A percentile compares a stretch with the other conserved stretches of the same genome.
phyloP scores from a whole-genome alignment of 2,888 invertebrate genomes.

The Acholoe squamosa region DNA sequence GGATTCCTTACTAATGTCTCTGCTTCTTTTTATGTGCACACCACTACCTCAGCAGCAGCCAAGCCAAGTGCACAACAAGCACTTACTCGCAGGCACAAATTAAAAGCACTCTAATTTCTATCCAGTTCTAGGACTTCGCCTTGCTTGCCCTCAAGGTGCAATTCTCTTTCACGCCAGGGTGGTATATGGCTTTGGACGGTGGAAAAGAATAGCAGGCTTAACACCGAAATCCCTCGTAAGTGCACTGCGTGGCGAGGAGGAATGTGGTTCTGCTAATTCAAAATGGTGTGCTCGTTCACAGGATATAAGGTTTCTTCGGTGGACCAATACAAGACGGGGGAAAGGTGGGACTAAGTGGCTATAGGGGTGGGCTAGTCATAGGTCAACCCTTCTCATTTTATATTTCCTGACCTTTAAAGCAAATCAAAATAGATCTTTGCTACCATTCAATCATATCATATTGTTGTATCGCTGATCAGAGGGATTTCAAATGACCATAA shows the following conservation, averaged over 20 bases:
- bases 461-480: no score
- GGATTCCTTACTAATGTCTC: slow-evolving; percentile 14
- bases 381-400: no score
- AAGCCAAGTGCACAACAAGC: not conserved
- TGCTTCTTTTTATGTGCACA: not conserved
- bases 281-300: no score
- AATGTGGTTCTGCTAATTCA: not conserved
- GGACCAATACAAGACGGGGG: no score
- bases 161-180: not conserved
- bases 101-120: slow-evolving; percentile 27
- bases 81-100: slow-evolving; percentile 22
- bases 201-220: not conserved
- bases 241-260: not conserved
- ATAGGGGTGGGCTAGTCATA: no score
- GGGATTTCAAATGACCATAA: no score
- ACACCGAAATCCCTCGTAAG: not conserved
- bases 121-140: slow-evolving; percentile 4
- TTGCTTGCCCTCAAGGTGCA: not conserved
- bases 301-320: no score
- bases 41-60: no score
- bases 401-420: no score
- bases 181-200: slow-evolving; percentile 7
- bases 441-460: no score
- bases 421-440: no score
- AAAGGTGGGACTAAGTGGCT: no score